These are phyloP conservation scores for Amphilophus citrinellus DNA, from an alignment of 2,113 vertebrate genomes.

Conservation along the genomic window DNA sequence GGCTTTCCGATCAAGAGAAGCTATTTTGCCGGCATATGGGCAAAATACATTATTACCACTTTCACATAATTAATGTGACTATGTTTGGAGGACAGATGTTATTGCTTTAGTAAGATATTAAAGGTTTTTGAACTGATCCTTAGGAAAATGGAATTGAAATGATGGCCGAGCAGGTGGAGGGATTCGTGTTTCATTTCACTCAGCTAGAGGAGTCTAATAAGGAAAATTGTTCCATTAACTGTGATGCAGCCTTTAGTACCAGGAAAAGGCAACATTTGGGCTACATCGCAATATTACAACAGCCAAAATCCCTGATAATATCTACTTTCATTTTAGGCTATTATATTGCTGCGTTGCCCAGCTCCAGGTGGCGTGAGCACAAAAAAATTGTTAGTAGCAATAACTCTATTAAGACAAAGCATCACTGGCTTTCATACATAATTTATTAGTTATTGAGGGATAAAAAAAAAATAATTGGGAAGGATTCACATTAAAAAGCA, in stretches of 20 bases:
- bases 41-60: background rate
- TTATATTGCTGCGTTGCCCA: conserved; percentile 3
- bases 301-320: conserved; percentile 45
- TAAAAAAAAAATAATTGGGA: background rate
- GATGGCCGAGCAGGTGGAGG: conserved; percentile 14
- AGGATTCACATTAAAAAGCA: background rate
- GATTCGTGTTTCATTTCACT: conserved; percentile 41
- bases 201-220: conserved; percentile 37
- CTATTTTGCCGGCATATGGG: background rate
- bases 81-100: conserved; percentile 16
- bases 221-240: conserved; percentile 37
- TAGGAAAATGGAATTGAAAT: conserved; percentile 23
- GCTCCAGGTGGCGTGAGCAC: conserved; percentile 19
- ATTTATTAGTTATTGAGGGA: conserved; percentile 19
- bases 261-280: conserved; percentile 36
- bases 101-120: conserved; percentile 32
- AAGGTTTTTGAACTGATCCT: conserved; percentile 37
- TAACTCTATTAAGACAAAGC: conserved; percentile 40
- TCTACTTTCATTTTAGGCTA: conserved; percentile 52
- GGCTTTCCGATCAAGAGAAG: background rate
- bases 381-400: background rate
- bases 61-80: conserved; percentile 2
- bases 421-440: conserved; percentile 25
- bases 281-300: conserved; percentile 34
- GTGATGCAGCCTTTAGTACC: conserved; percentile 31